Percentiles rank a stretch among this genome's conserved stretches.
These are phyloP conservation scores for Eulemur macaco DNA, from an alignment of 2,113 vertebrate species.

Conservation along the genomic window DNA sequence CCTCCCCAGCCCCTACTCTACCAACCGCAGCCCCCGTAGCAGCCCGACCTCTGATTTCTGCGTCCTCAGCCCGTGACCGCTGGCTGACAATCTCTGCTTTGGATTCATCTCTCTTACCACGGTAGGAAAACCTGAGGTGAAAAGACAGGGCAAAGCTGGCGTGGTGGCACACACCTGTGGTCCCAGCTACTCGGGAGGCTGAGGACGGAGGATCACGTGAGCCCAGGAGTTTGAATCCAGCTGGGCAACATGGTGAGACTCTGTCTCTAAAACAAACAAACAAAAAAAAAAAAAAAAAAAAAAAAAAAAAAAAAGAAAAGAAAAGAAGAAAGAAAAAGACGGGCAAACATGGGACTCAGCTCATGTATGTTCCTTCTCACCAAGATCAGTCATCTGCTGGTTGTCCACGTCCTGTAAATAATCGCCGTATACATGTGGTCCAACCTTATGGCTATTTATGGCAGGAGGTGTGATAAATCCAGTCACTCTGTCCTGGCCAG, in stretches of 20 bases:
- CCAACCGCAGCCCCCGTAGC: neutral
- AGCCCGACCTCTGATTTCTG: neutral
- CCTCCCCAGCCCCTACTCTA: neutral
- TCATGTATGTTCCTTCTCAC: neutral
- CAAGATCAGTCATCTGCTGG: rapidly evolving
- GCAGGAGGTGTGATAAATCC: neutral
- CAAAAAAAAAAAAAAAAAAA: too few relatives aligned
- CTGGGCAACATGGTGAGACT: too few relatives aligned
- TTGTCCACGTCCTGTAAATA: rapidly evolving
- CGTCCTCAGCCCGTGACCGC: neutral
- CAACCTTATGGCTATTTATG: rapidly evolving
- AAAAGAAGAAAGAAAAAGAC: neutral
- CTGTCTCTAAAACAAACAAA: too few relatives aligned
- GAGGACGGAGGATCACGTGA: too few relatives aligned
- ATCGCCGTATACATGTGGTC: rapidly evolving
- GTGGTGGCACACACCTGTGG: too few relatives aligned
- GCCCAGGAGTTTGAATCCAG: too few relatives aligned
- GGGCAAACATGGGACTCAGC: rapidly evolving
- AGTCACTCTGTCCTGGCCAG: rapidly evolving
- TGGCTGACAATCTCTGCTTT: rapidly evolving
- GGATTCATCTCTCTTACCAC: neutral
- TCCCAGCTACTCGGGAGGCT: too few relatives aligned
- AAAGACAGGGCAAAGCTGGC: neutral
- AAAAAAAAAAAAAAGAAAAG: too few relatives aligned
- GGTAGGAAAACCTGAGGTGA: neutral